A percentile compares a stretch with the other conserved stretches of the same genome.
Evolutionary conservation across 2,113 vertebrate species (phyloP).

Genomic region (Carassius carassius): DNA sequence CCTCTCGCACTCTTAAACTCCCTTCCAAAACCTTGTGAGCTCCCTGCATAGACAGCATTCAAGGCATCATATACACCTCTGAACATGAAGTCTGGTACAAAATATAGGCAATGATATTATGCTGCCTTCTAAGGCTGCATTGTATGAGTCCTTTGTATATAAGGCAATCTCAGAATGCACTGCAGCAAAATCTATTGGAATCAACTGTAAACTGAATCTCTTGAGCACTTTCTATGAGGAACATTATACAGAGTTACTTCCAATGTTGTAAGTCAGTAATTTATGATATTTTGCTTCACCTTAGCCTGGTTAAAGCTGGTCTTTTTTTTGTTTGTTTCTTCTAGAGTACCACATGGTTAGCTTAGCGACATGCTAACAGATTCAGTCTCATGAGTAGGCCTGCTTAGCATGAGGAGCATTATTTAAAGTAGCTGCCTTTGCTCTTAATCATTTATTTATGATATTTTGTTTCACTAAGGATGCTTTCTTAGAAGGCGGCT

Average conservation of each 20-base stretch:
- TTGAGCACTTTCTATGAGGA: neutral
- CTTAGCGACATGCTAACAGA: constrained; percentile 17
- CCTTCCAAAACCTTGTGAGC: neutral
- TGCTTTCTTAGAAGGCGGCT: neutral
- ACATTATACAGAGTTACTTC: neutral
- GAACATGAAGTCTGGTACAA: neutral
- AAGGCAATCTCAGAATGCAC: neutral
- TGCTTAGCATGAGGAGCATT: neutral
- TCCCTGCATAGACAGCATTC: neutral
- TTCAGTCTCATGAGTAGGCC: neutral
- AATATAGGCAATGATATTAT: neutral
- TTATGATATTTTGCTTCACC: neutral
- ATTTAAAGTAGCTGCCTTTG: neutral
- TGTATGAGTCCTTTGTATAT: neutral
- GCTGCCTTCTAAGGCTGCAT: neutral
- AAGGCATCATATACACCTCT: neutral
- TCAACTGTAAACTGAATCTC: neutral
- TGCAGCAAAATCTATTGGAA: neutral
- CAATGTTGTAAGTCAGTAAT: neutral
- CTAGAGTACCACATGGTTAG: neutral
- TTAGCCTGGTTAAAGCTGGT: neutral
- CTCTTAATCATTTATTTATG: neutral
- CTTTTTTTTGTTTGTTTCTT: neutral
- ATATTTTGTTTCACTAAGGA: neutral
- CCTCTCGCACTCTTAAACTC: constrained; percentile 44